These are phyloP conservation scores for Actinia tenebrosa DNA, from an alignment of 64 coral and sea anemone genomes.

Conservation along the genomic window DNA sequence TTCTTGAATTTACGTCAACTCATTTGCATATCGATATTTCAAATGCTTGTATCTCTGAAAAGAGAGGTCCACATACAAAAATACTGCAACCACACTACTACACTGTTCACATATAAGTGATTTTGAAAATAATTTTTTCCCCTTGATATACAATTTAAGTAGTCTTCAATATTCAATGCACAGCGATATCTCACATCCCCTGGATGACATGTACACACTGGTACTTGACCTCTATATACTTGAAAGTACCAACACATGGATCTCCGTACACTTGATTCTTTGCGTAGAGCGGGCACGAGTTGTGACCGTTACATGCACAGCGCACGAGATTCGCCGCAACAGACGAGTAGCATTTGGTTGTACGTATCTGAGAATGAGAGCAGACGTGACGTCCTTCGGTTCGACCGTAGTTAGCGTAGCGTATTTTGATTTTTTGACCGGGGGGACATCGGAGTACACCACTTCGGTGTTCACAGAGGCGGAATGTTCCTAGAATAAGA, in stretches of 20 bases:
- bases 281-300: constrained; percentile 21
- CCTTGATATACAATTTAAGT: background rate
- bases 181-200: background rate
- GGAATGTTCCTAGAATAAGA: background rate
- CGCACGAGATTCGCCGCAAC: background rate
- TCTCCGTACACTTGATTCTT: constrained; percentile 21
- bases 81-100: too few relatives aligned
- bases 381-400: background rate
- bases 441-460: background rate
- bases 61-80: too few relatives aligned
- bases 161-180: too few relatives aligned
- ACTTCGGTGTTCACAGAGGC: constrained; percentile 16
- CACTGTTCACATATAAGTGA: too few relatives aligned
- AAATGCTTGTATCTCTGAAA: too few relatives aligned
- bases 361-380: background rate
- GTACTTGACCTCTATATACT: constrained; percentile 3
- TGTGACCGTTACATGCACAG: constrained; percentile 11
- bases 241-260: constrained; percentile 5
- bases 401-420: constrained; percentile 12
- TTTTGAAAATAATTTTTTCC: too few relatives aligned
- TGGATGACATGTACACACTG: background rate
- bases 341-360: background rate
- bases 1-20: too few relatives aligned
- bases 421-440: background rate
- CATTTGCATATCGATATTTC: too few relatives aligned